phyloP scores from a whole-genome alignment of 2,888 invertebrate species.

The Drosophila trichaetosa region DNA sequence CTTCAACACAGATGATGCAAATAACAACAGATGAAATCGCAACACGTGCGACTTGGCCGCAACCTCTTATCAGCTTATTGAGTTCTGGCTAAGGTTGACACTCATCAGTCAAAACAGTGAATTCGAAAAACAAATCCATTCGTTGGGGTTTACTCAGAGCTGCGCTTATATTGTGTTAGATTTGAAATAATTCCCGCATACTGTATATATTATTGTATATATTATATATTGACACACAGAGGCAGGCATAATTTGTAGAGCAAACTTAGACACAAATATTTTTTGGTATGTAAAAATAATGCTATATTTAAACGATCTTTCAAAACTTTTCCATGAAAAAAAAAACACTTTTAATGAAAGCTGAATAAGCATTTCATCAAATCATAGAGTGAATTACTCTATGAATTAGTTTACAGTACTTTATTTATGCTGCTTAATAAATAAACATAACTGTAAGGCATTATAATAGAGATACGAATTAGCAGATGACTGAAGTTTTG shows the following conservation, averaged over 20 bases:
- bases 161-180: neutral
- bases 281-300: neutral
- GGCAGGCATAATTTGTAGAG: neutral
- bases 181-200: neutral
- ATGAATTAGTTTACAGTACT: neutral
- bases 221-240: neutral
- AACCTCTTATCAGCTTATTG: slow-evolving; percentile 39
- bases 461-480: neutral
- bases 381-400: neutral
- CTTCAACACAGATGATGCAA: slow-evolving; percentile 5
- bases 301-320: neutral
- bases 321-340: neutral
- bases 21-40: slow-evolving; percentile 12
- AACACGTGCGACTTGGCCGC: slow-evolving; percentile 26
- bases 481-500: neutral
- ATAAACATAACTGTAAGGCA: no score
- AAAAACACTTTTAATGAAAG: neutral
- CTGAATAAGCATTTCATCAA: neutral
- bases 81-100: neutral
- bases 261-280: neutral
- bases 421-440: no score
- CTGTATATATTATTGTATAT: neutral
- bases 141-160: neutral
- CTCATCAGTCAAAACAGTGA: neutral
- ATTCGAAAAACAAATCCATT: neutral